Evolutionary conservation across 2,797 vertebrate species (phyloP).

Genomic region (Parauchenoglanis ngamensis): DNA sequence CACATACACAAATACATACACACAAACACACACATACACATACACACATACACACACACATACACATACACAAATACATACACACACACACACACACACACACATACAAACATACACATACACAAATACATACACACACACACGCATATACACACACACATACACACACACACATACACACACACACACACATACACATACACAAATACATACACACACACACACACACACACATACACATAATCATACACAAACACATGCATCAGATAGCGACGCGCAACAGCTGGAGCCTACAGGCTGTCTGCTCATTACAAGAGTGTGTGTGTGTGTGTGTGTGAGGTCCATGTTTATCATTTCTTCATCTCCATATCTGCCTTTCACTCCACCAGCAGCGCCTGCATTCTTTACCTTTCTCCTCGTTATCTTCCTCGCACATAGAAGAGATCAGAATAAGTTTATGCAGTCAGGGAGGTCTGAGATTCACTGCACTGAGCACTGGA

Average conservation of each 20-base stretch:
- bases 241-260: no score
- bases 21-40: slow-evolving; percentile 48
- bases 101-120: no score
- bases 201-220: no score
- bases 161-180: no score
- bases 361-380: slow-evolving; percentile 59
- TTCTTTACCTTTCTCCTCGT: slow-evolving; percentile 32
- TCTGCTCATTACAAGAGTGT: slow-evolving; percentile 47
- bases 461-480: slow-evolving; percentile 44
- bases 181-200: no score
- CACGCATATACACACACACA: no score
- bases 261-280: slow-evolving; percentile 62
- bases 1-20: slow-evolving; percentile 26
- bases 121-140: no score
- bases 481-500: neutral
- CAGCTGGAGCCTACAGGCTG: slow-evolving; percentile 56
- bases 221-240: no score
- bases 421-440: slow-evolving; percentile 57
- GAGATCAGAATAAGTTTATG: slow-evolving; percentile 55
- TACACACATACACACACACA: slow-evolving; percentile 34
- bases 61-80: neutral
- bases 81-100: no score
- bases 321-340: slow-evolving; percentile 70
- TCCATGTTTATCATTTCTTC: slow-evolving; percentile 63
- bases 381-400: slow-evolving; percentile 49